A percentile compares a stretch with the other conserved stretches of the same genome.
Conservation (phyloP, 2,797 vertebrate species). For the Lagorchestes hirsutus region DNA sequence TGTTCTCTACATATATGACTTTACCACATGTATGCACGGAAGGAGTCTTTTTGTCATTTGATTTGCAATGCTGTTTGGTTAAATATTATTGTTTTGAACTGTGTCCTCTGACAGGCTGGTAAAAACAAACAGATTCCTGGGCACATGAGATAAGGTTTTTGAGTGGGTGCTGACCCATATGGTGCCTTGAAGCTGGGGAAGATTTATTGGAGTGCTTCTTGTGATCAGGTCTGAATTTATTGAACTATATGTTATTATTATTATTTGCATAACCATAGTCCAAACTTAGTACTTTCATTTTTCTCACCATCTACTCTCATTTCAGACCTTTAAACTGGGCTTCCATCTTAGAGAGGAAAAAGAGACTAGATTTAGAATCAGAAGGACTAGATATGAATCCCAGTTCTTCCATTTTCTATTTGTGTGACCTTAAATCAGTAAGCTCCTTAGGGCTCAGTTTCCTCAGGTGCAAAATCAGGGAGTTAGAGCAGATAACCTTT, state of each 20-base stretch:
- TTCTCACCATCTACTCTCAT: neutral
- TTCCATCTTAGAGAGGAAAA: neutral
- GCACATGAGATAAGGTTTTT: neutral
- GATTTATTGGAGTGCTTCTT: neutral
- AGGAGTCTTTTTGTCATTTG: neutral
- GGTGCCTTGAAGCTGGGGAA: neutral
- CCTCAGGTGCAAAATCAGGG: neutral
- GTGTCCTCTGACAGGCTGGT: neutral
- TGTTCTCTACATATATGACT: neutral
- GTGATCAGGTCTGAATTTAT: neutral
- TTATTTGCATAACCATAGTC: neutral
- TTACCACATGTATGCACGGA: neutral
- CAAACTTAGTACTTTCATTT: neutral
- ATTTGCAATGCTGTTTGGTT: neutral
- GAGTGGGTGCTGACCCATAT: neutral
- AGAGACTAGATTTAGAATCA: neutral
- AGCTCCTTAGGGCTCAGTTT: neutral
- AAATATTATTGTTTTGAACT: neutral
- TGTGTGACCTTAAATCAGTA: neutral
- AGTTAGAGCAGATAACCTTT: neutral
- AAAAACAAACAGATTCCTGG: neutral
- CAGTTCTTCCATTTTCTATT: slow-evolving; percentile 2
- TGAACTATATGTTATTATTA: neutral
- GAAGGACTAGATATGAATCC: neutral
- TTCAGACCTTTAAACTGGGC: neutral